A percentile compares a stretch with the other conserved stretches of the same genome.
These are phyloP conservation scores for Heliconius congener DNA, from an alignment of 1,140 invertebrate genomes.

Conservation along the genomic window DNA sequence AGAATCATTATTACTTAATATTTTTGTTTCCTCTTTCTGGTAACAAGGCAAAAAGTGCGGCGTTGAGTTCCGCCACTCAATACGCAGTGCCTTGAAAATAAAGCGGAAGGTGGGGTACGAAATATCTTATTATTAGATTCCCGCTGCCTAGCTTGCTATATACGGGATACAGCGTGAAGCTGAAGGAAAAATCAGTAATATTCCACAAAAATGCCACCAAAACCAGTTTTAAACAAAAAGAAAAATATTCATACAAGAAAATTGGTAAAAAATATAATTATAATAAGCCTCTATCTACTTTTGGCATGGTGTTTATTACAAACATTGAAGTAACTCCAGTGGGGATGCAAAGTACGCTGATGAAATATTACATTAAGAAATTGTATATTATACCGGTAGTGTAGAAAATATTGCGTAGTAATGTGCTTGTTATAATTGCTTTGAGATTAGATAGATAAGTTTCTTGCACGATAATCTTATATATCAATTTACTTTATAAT, in stretches of 20 bases:
- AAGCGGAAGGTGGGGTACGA: no score
- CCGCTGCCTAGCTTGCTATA: no score
- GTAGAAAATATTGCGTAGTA: background rate
- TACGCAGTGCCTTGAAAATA: no score
- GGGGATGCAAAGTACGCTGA: background rate
- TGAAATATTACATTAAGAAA: conserved; percentile 1
- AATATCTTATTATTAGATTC: no score
- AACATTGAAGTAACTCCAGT: background rate
- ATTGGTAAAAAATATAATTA: background rate
- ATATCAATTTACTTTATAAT: conserved; percentile 4
- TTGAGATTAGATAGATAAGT: conserved; percentile 4
- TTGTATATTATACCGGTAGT: conserved; percentile 11
- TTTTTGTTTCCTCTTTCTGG: no score
- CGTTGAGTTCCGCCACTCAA: no score
- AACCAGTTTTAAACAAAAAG: background rate
- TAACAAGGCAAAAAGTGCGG: no score
- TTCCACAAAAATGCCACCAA: background rate
- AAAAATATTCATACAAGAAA: background rate
- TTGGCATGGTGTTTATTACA: background rate
- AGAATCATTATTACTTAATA: no score
- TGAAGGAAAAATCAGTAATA: no score
- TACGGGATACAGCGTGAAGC: no score
- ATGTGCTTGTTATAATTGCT: background rate
- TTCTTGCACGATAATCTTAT: background rate
- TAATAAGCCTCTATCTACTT: background rate